These are phyloP conservation scores for Stegodyphus dumicola DNA, from an alignment of 1,140 invertebrate genomes.

Conservation along the genomic window DNA sequence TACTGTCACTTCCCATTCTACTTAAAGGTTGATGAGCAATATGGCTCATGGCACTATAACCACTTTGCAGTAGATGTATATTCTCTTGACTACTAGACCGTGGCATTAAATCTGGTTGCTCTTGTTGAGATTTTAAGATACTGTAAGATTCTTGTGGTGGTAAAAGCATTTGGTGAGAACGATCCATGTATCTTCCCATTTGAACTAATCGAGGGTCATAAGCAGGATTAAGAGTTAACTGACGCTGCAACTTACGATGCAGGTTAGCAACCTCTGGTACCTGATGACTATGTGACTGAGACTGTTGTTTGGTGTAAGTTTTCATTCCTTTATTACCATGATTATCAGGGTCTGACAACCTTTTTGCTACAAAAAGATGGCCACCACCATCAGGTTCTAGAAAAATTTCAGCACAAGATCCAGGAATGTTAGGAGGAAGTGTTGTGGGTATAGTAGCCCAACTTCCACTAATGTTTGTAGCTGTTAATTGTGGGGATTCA, in stretches of 20 bases:
- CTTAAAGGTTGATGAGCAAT: conserved; percentile 61
- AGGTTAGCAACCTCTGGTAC: conserved; percentile 72
- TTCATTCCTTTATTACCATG: conserved; percentile 27
- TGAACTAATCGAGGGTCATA: conserved; percentile 77
- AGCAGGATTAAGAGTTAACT: conserved; percentile 82
- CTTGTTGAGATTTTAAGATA: background rate
- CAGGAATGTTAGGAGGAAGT: conserved; percentile 54
- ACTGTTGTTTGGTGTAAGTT: conserved; percentile 26
- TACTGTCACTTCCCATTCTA: conserved; percentile 64
- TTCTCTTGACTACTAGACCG: conserved; percentile 55
- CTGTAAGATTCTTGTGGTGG: conserved; percentile 29
- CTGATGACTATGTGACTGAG: conserved; percentile 47
- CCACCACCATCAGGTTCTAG: conserved; percentile 63
- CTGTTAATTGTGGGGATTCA: conserved; percentile 11
- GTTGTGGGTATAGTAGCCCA: conserved; percentile 59
- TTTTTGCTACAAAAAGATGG: conserved; percentile 68
- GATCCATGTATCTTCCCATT: conserved; percentile 19
- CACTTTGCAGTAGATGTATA: conserved; percentile 4
- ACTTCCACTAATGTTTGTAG: conserved; percentile 1
- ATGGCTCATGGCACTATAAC: background rate
- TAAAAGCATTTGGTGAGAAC: conserved; percentile 26
- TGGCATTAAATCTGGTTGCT: conserved; percentile 11
- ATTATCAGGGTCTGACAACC: conserved; percentile 68
- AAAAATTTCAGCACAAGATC: conserved; percentile 50
- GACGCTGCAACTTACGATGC: conserved; percentile 82